phyloP scores from a whole-genome alignment of 2,888 invertebrate species.

The Nasonia oneida region DNA sequence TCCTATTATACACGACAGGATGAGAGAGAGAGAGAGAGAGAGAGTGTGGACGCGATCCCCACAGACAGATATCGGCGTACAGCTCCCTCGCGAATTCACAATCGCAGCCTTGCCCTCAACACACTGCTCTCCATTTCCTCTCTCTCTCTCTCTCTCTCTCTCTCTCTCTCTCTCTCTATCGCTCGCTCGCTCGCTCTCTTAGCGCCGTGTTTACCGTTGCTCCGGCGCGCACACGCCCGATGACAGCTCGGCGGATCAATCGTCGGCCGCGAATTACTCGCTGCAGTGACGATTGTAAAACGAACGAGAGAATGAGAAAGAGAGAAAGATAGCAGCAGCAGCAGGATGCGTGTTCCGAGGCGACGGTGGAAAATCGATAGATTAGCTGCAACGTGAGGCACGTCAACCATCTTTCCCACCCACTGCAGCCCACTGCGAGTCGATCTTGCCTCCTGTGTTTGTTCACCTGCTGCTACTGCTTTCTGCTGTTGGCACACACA shows the following conservation, averaged over 20 bases:
- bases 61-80: neutral
- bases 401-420: conserved; percentile 65
- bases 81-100: conserved; percentile 30
- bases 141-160: neutral
- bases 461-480: neutral
- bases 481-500: neutral
- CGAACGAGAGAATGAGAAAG: no score
- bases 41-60: neutral
- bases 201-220: conserved; percentile 39
- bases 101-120: conserved; percentile 50
- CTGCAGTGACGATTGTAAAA: neutral
- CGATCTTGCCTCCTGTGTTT: neutral
- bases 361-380: conserved; percentile 64
- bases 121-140: conserved; percentile 26
- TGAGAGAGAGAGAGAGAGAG: no score
- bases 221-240: conserved; percentile 11
- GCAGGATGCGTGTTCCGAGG: neutral
- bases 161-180: no score
- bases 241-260: neutral
- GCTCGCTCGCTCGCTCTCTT: neutral
- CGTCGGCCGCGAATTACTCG: neutral
- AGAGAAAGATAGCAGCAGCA: neutral
- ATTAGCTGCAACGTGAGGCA: conserved; percentile 63
- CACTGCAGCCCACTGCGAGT: conserved; percentile 56
- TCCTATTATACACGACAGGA: no score